Base-by-base conservation (phyloP, 2,888 invertebrate species). In the Philereme vetulata region DNA sequence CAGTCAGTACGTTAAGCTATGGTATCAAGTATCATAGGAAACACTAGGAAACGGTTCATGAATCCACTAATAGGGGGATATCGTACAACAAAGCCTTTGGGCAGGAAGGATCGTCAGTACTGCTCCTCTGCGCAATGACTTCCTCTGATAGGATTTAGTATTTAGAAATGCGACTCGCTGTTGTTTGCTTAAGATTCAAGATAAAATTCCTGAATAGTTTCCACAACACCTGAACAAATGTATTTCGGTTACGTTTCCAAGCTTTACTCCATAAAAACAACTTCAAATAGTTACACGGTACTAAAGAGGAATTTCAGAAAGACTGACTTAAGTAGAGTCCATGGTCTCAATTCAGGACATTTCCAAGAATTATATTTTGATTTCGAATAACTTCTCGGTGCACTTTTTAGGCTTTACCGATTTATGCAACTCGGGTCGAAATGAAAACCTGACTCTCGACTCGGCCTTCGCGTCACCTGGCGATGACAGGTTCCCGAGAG, bases 401-500 rank as follows among this genome's bases (percentile, higher is more conserved):
- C 38, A 38, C 38, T 38, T 21, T 21, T 21, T 38, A 36, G 35
- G 1, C 35, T 38, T 38, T 38, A 21, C 4, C 38, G 6, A 38
- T 38, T 21, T 38, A 38, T 38, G 6, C 5, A 8, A 38, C 38
- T 38, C 6, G 38, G 7, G 6, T 38, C 38, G 38, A 49, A 21
- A 21, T 9, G 9, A 7, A 49, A 38, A 38, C 38, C 8, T 21
- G 21, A 21, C 21, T 21, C 21, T 42, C 42, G 9, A 9, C 4
- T n/a, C 9, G n/a, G 9, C 34, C 4, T 38, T 34, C 4, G 21
- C 36, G 3, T 42, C 35, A 21, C n/a, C n/a, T 7, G 55, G 7
- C 51, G 44, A 47, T 38, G 9, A 43, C 53, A 48, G 21, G 55
- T 60, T 55, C 57, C 21, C 21, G 38, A 46, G 60, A 55, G 64